phyloP scores from a whole-genome alignment of 1,140 invertebrate species.

The Microplitis demolitor region DNA sequence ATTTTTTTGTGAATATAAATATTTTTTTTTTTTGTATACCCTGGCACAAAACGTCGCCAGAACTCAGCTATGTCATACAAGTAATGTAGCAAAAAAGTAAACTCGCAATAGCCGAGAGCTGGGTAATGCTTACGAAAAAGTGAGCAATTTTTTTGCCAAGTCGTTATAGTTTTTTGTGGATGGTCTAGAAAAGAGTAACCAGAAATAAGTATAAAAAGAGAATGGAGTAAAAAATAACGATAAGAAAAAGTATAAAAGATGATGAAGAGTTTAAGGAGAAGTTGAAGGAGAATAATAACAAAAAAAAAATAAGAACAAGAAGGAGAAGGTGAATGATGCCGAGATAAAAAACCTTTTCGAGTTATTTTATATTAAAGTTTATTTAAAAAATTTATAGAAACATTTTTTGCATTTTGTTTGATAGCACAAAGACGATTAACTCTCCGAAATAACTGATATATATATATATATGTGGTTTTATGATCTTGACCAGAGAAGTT shows the following conservation, averaged over 20 bases:
- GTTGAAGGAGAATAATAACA: not conserved
- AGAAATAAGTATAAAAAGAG: not conserved
- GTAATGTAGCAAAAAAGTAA: constrained; percentile 23
- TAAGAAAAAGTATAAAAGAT: not conserved
- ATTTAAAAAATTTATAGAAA: too few species aligned
- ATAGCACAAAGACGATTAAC: constrained; percentile 10
- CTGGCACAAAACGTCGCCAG: not conserved
- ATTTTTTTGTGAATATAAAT: not conserved
- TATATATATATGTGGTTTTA: constrained; percentile 1
- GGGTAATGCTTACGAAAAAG: constrained; percentile 22
- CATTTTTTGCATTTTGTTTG: not conserved
- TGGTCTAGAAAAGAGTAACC: not conserved
- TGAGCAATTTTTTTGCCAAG: constrained; percentile 16
- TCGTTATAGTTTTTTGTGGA: constrained; percentile 19
- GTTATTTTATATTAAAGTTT: too few species aligned
- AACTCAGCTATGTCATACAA: not conserved
- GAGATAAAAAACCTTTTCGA: too few species aligned
- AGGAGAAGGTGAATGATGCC: constrained; percentile 11
- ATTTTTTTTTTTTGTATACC: not conserved
- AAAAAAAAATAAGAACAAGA: not conserved
- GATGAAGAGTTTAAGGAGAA: not conserved
- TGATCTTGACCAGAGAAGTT: not conserved
- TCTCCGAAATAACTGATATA: not conserved
- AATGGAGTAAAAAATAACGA: not conserved
- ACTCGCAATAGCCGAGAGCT: constrained; percentile 27